Evolutionary conservation across 2,888 invertebrate species (phyloP), one percentile per base, ranked within the genome.

Genomic region (Ophioninae sp.): DNA sequence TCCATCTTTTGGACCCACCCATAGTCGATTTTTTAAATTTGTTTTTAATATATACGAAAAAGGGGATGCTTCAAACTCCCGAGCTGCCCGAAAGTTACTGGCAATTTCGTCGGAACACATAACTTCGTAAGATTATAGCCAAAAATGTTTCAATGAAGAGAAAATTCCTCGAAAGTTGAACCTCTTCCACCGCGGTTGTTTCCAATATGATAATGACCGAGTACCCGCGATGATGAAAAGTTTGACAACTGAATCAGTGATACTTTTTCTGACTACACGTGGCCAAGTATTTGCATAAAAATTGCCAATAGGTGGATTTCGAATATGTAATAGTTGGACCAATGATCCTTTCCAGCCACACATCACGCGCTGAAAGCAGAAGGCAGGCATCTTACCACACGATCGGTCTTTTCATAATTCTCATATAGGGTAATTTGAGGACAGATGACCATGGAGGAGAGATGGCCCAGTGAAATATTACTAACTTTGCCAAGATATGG

Each of bases 111-210:
- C 51, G 17, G 13, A 51, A 17, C 51, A 51, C 20, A 51, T 37
- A 63, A 44, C 30, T 39, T 61, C 9, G 67, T 59, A 44, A 56
- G 20, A 64, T 51, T 17, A 44, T 64, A 74, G 73, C 6, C 23
- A 64, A 37, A 17, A 17, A 51, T 51, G 13, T 51, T 51, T 51
- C 51, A 51, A 51, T 51, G 5, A 51, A 51, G 51, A 51, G 51
- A 51, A 51, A 51, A 51, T 51, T 17, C 51, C 17, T 51, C 51
- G 51, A 51, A 51, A 17, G 51, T 51, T 13, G 51, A 17, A 13
- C 17, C 51, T 2, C 51, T 51, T 51, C 51, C 51, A 51, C 3
- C 17, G 13, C 3, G 13, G 51, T 51, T 51, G 51, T 13, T 51
- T 51, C 17, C 51, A 51, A 17, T 51, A 51, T 51, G 51, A 6